A percentile compares a stretch with the other conserved stretches of the same genome.
phyloP scores from a whole-genome alignment of 2,113 vertebrate species.

The Egretta garzetta region DNA sequence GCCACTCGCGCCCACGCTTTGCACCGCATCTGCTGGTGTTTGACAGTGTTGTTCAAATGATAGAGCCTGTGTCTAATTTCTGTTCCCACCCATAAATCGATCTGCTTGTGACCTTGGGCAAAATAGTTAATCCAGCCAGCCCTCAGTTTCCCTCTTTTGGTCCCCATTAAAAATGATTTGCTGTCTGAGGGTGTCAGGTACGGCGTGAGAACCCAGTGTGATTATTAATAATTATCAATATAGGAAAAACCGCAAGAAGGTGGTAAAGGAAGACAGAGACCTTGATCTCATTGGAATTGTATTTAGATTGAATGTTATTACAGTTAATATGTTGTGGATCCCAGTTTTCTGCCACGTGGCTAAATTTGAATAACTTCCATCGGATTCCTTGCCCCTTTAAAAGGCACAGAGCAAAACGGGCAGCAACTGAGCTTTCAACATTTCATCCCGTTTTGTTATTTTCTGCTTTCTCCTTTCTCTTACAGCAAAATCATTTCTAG shows the following conservation, averaged over 20 bases:
- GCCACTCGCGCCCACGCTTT: neutral
- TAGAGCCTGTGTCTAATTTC: neutral
- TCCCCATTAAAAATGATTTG: constrained; percentile 51
- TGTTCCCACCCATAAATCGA: constrained; percentile 5
- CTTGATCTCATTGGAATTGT: neutral
- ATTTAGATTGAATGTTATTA: neutral
- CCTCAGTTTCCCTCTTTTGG: constrained; percentile 58
- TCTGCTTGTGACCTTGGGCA: constrained; percentile 28
- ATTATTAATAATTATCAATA: constrained; percentile 23
- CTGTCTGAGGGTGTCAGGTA: neutral
- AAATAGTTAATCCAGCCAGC: constrained; percentile 21
- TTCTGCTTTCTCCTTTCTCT: neutral
- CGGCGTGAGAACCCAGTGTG: neutral
- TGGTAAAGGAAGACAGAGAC: neutral
- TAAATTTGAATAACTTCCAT: neutral
- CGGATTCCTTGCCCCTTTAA: neutral
- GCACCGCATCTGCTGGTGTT: neutral
- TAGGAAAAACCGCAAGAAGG: neutral
- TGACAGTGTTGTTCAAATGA: neutral
- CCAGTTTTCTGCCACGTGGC: neutral
- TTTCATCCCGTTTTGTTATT: neutral
- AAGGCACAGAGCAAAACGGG: neutral
- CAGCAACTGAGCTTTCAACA: neutral
- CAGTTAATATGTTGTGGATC: neutral
- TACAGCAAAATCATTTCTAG: constrained; percentile 21